Percentiles rank a stretch among this genome's conserved stretches.
phyloP scores from a whole-genome alignment of 2,797 vertebrate species.

The Phrynocephalus forsythii region DNA sequence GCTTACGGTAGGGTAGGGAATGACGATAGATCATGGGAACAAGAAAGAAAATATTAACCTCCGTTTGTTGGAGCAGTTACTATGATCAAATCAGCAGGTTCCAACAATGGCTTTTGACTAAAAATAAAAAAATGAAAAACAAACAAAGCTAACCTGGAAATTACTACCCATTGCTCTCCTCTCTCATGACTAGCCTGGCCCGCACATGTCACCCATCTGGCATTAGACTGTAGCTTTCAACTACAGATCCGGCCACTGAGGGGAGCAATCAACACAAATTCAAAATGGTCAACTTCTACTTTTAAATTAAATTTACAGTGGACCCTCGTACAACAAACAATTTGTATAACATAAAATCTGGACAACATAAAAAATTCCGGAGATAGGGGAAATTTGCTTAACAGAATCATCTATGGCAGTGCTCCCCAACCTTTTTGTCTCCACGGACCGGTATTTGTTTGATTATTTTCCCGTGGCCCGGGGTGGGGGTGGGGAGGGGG shows the following conservation, averaged over 20 bases:
- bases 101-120: neutral
- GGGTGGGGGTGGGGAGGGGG: too few species aligned
- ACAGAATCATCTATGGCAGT: too few species aligned
- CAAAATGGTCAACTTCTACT: neutral
- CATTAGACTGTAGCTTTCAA: neutral
- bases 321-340: too few species aligned
- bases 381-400: too few species aligned
- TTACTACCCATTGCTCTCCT: neutral
- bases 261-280: neutral
- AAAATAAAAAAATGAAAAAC: neutral
- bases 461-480: too few species aligned
- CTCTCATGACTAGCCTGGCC: neutral
- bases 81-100: constrained; percentile 2
- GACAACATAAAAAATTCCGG: too few species aligned
- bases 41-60: neutral
- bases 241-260: neutral
- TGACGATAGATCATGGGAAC: neutral
- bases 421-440: too few species aligned
- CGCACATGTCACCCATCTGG: neutral
- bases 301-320: neutral
- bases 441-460: too few species aligned
- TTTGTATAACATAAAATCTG: too few species aligned
- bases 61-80: neutral
- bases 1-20: neutral
- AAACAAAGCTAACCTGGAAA: neutral